Evolutionary conservation across 2,797 vertebrate species (phyloP), one percentile per base, ranked within the genome.

Genomic region (Falco concolor): DNA sequence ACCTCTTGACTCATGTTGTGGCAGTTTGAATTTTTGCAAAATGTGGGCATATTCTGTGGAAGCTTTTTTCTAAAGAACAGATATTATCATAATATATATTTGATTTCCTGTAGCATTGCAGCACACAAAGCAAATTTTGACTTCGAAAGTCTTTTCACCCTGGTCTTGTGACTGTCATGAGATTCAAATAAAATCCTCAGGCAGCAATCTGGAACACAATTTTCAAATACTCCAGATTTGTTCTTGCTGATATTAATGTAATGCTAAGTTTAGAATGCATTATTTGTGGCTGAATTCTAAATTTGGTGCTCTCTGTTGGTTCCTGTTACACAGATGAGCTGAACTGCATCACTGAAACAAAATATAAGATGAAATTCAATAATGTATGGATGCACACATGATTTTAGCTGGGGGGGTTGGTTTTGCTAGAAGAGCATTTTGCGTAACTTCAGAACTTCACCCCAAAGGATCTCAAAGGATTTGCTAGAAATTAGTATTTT

Each of bases 401-500:
- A 85, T 94, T 95, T 93, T 86, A 76, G 82, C 44, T 79, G 70
- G 72, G 84, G 84, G 92, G 52, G 67, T 15, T 91, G 81, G 23
- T 94, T 97, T 93, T 83, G 89, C 89, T 87, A 53, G 81, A 85
- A 77, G 75, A 96, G 88, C 93, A 78, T 93, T 96, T 96, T 94
- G 65, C 72, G 17, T 76, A 24, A 63, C 65, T 93, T 78, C 72
- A 90, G 79, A 87, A 86, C 89, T 94, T 94, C 82, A 91, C 93
- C 93, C 92, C 91, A 91, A 79, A 97, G 93, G 95, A 97, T 97
- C 94, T 96, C 92, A 96, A 92, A 97, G 93, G 84, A 84, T 94
- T 88, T 86, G 83, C 76, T 89, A 83, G 69, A 65, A 90, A 89
- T 92, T 44, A 96, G 93, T 94, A 95, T 95, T 96, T 95, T 90